Base-by-base conservation (phyloP, 2,113 vertebrate species). In the Heterochromis multidens region DNA sequence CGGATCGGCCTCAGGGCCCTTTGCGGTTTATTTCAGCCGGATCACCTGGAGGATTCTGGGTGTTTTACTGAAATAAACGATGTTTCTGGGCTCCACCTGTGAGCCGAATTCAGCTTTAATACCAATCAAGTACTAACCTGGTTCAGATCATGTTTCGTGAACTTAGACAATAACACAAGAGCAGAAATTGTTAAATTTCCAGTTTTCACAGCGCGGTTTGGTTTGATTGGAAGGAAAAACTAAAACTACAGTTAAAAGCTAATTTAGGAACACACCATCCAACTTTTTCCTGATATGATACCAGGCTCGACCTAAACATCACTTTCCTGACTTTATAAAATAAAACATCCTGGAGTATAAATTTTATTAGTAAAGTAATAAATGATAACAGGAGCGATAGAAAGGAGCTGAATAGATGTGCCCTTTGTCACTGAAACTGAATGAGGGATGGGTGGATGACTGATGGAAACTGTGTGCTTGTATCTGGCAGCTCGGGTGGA, bases 401-500 rank as follows among this genome's bases (percentile, higher is more conserved):
- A 63, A 63, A 63, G n/a, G 19, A 63, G 5, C 61, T 35, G 61
- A 62, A 4, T 33, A 5, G 29, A 62, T 62, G 60, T 29, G 29
- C 21, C 31, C 33, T 62, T 62, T 62, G 9, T 62, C 60, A 62
- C 29, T 62, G 60, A 33, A 12, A 21, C 29, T 17, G 33, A 62
- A 29, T 43, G n/a, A n/a, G 33, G 33, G 33, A 35, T 35, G 5
- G 7, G 43, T 49, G 5, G 14, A 49, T 6, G 14, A 62, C 33
- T 78, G 31, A 58, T 56, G 52, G 54, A 58, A 37, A 35, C n/a
- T 77, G 31, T 78, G n/a, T 78, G 21, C 37, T 12, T 29, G 23
- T 54, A 9, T 74, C 13, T 13, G 2, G 19, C 85, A 93, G 97
- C 97, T 4, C 91, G 94, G 7, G 94, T 92, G 89, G 98, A 98